phyloP scores from a whole-genome alignment of 2,113 vertebrate species.

The Psilopsiagon aymara region DNA sequence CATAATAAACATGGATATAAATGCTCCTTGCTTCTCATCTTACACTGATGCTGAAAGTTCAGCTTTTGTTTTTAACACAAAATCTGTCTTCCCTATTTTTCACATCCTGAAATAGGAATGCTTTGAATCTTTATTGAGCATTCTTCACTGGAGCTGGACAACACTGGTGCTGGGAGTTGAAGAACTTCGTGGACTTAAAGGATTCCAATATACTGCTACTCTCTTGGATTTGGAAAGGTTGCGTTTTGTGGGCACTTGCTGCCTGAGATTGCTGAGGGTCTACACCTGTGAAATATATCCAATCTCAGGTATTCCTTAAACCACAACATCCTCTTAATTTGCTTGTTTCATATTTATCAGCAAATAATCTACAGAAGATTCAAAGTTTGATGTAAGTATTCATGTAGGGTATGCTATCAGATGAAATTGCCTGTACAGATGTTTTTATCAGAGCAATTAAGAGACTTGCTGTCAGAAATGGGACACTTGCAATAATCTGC shows the following conservation, averaged over 20 bases:
- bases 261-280: constrained; percentile 92
- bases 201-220: constrained; percentile 97
- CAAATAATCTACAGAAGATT: neutral
- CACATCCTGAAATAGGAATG: constrained; percentile 83
- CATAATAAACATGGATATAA: neutral
- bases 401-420: neutral
- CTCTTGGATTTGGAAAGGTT: constrained; percentile 95
- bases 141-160: constrained; percentile 99
- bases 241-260: constrained; percentile 96
- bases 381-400: neutral
- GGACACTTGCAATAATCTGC: neutral
- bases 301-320: constrained; percentile 85
- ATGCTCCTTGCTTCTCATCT: neutral
- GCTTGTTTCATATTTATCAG: neutral
- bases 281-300: constrained; percentile 99
- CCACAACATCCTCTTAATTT: neutral
- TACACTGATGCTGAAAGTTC: neutral
- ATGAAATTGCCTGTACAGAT: neutral
- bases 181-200: constrained; percentile 94
- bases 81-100: neutral
- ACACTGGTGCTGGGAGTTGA: constrained; percentile 96
- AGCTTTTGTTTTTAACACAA: neutral
- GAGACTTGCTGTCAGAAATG: neutral
- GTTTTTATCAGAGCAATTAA: neutral
- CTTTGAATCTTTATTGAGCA: constrained; percentile 94